Base-by-base conservation (phyloP, 2,113 vertebrate genomes). In the Abramis brama region DNA sequence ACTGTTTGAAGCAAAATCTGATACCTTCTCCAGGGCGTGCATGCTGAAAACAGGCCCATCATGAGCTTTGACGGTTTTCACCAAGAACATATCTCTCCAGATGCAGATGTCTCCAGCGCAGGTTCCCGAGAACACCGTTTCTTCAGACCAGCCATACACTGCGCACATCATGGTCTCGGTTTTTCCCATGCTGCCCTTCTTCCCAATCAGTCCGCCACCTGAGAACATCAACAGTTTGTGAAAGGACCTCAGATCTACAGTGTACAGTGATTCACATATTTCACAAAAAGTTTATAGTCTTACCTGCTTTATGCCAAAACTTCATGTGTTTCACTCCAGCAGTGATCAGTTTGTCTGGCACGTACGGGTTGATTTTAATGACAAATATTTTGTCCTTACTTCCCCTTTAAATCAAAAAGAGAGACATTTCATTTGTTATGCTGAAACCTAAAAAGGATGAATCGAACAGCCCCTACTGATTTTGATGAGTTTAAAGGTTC, bases 371-470 rank as follows among this genome's bases (percentile, higher is more conserved):
- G 87, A 99, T 96, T 92, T 99, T 99, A 90, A 99, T 95, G 82
- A 97, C 96, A 94, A 99, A 99, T 92, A 99, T 99, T 91, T 99
- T 99, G 89, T 99, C 98, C 94, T 99, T 99, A 94, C 97, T 98
- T 90, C 98, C 98, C 91, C 98, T 99, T 93, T 88, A 96, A 96
- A 86, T 90, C 95, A 96, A 87, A 90, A 85, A 93, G 11, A 83
- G 59, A 30, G 64, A 85, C 23, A 89, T 17, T 83, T 39, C 5
- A 11, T 36, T 11, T 39, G 9, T 71, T 5, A 23, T 21, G 43
- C 43, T 3, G 6, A 25, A n/a, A 47, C 23, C 19, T 55, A 39
- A 39, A 36, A 39, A 39, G 19, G 30, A 21, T 70, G 1, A 71
- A 71, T 5, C 5, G 68, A 71, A 71, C 68, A 71, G 33, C 33